A percentile compares a stretch with the other conserved stretches of the same genome.
These are phyloP conservation scores for Adelosebastes latens DNA, from an alignment of 2,797 vertebrate genomes.

Conservation along the genomic window DNA sequence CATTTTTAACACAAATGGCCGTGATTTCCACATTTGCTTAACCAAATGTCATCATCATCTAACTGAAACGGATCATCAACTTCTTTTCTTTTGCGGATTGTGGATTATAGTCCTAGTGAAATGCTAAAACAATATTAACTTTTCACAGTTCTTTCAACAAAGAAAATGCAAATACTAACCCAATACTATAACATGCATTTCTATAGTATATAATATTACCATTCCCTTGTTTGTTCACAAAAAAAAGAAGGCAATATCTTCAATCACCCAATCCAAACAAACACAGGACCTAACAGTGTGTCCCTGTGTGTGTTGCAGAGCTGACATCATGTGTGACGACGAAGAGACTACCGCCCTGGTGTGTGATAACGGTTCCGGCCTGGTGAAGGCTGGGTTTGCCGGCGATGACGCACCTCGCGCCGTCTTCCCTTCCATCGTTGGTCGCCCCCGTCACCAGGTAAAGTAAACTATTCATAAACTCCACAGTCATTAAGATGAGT, in stretches of 20 bases:
- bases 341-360: conserved; percentile 94
- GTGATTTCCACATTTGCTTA: conserved; percentile 20
- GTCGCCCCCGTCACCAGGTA: conserved; percentile 95
- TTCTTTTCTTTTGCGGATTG: background rate
- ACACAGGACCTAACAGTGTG: conserved; percentile 2
- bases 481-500: rapidly evolving
- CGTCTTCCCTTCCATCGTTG: conserved; percentile 94
- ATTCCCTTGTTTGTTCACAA: background rate
- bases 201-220: background rate
- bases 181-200: background rate
- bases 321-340: conserved; percentile 91
- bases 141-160: background rate
- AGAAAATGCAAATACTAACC: background rate
- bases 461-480: background rate
- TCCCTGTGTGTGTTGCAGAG: conserved; percentile 37
- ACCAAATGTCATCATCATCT: conserved; percentile 9
- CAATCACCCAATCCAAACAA: background rate
- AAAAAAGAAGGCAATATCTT: background rate
- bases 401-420: conserved; percentile 94
- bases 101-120: conserved; percentile 2
- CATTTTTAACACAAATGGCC: conserved; percentile 33
- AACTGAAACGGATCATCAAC: conserved; percentile 21
- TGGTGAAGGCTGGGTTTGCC: conserved; percentile 94
- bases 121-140: background rate
- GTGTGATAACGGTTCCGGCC: conserved; percentile 94